Percentiles rank a stretch among this genome's conserved stretches.
These are phyloP conservation scores for Nasonia vitripennis DNA, from an alignment of 1,140 invertebrate genomes.

Conservation along the genomic window DNA sequence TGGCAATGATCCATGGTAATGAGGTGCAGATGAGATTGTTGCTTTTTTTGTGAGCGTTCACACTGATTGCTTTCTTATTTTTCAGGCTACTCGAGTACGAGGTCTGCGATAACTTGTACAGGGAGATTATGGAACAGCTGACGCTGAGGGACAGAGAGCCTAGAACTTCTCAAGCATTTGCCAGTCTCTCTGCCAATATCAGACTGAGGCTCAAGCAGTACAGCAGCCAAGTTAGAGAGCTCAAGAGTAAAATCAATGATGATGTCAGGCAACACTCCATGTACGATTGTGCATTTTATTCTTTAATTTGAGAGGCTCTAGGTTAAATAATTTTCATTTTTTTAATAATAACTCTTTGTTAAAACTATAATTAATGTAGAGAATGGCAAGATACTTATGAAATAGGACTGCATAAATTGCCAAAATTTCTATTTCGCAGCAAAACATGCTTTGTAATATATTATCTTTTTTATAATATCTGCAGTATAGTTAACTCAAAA, in stretches of 20 bases:
- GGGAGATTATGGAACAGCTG: constrained; percentile 80
- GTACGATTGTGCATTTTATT: constrained; percentile 72
- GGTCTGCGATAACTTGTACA: constrained; percentile 79
- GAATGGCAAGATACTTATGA: no score
- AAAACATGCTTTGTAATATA: no score
- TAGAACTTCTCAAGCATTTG: constrained; percentile 75
- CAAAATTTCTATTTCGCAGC: no score
- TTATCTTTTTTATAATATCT: no score
- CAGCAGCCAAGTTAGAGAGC: constrained; percentile 77
- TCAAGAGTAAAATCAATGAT: constrained; percentile 77
- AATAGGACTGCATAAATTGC: no score
- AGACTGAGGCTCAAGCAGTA: constrained; percentile 80
- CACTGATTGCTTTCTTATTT: constrained; percentile 42
- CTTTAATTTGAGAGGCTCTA: neutral
- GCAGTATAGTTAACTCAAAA: no score
- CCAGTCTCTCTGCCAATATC: constrained; percentile 77
- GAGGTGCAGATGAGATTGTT: neutral
- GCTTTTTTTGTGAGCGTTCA: neutral
- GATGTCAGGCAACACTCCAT: constrained; percentile 72
- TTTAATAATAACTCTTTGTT: no score
- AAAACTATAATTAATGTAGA: no score
- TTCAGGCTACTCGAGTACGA: constrained; percentile 80
- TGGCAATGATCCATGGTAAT: constrained; percentile 72
- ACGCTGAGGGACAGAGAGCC: constrained; percentile 75
- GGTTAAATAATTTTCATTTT: no score